Conservation (phyloP, 1,140 invertebrate genomes). For the Drosophila serrata region DNA sequence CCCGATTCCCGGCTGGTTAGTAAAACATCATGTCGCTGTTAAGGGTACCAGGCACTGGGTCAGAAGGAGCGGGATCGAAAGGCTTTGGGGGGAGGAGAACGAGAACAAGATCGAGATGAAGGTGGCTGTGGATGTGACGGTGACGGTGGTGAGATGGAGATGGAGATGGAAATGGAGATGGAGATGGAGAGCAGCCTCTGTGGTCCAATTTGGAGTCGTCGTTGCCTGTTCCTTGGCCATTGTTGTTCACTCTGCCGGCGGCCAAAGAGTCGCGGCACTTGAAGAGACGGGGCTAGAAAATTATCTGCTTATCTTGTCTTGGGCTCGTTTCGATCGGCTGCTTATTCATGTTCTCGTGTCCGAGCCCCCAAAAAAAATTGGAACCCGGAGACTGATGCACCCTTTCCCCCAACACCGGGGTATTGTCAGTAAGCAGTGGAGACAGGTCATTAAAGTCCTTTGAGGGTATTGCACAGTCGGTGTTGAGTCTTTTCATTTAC, state of each 20-base stretch:
- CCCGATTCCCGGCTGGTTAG: constrained; percentile 70
- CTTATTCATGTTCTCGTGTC: constrained; percentile 78
- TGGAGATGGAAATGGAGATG: not conserved
- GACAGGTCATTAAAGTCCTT: not conserved
- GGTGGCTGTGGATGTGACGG: not conserved
- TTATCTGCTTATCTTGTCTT: constrained; percentile 85
- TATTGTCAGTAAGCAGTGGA: not conserved
- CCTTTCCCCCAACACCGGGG: constrained; percentile 1
- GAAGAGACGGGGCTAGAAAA: constrained; percentile 74
- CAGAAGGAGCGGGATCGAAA: constrained; percentile 7
- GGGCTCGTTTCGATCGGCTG: constrained; percentile 80
- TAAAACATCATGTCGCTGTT: constrained; percentile 81
- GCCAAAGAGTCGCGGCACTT: constrained; percentile 44
- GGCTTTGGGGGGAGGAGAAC: not conserved
- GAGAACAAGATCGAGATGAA: constrained; percentile 1
- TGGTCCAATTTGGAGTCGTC: constrained; percentile 79
- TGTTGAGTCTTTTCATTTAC: no score
- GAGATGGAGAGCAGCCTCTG: constrained; percentile 61
- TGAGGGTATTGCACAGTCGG: not conserved
- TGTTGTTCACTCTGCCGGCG: constrained; percentile 49
- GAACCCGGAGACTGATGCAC: not conserved
- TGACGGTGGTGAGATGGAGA: not conserved
- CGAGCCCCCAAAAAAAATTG: not conserved
- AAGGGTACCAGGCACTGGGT: constrained; percentile 72
- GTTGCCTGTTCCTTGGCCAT: constrained; percentile 10